phyloP scores from a whole-genome alignment of 2,888 invertebrate species.

The Mesodorylaimus sp. region DNA sequence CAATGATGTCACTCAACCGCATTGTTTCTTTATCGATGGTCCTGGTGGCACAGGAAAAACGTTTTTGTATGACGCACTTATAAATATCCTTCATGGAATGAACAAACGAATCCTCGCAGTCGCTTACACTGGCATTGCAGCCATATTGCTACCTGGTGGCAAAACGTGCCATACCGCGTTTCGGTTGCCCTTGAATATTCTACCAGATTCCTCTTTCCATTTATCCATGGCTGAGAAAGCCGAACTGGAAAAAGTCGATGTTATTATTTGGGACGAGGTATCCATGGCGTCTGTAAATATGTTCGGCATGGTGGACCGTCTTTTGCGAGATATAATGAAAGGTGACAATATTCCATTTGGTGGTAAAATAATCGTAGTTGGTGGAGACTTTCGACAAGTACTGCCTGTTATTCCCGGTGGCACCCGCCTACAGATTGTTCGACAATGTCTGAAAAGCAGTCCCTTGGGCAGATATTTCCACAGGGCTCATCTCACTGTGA shows the following conservation, averaged over 20 bases:
- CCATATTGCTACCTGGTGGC: constrained; percentile 32
- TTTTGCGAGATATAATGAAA: not conserved
- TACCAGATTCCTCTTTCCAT: not conserved
- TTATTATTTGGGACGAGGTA: constrained; percentile 15
- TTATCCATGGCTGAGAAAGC: not conserved
- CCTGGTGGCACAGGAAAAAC: constrained; percentile 35
- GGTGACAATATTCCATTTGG: constrained; percentile 8
- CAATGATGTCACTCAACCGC: not conserved
- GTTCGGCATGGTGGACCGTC: constrained; percentile 10
- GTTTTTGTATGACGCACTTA: constrained; percentile 28
- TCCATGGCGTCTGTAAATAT: constrained; percentile 12
- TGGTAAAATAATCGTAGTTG: constrained; percentile 13
- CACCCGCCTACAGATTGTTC: no score
- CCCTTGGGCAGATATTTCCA: no score
- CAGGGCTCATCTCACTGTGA: constrained; percentile 5
- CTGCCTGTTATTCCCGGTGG: constrained; percentile 12
- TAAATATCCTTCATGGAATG: constrained; percentile 26
- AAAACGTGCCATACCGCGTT: constrained; percentile 32
- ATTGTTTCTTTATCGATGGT: constrained; percentile 28
- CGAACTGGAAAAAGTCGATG: constrained; percentile 4
- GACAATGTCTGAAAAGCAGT: no score
- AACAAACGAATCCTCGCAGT: constrained; percentile 28
- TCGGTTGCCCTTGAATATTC: not conserved
- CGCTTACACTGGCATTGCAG: constrained; percentile 35
- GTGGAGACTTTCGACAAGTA: constrained; percentile 16